phyloP scores from a whole-genome alignment of 2,113 vertebrate species.

The Macrotus californicus region DNA sequence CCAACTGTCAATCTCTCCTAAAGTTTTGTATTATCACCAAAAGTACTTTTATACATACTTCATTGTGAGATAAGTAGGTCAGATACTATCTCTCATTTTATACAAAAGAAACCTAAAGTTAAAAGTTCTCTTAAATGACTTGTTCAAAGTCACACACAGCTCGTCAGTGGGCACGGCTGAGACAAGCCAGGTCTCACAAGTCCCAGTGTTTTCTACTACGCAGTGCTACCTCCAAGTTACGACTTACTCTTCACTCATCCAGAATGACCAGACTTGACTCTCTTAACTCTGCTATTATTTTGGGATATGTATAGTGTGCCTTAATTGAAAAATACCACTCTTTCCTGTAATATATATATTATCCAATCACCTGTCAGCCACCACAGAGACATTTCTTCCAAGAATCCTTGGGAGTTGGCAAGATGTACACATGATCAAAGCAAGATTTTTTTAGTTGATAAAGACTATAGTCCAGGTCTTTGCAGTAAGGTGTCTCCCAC shows the following conservation, averaged over 20 bases:
- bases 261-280: not conserved
- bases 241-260: not conserved
- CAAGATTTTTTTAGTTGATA: not conserved
- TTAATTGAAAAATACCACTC: not conserved
- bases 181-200: not conserved
- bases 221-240: not conserved
- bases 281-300: not conserved
- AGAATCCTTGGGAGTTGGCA: not conserved
- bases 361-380: not conserved
- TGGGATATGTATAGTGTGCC: not conserved
- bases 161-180: not conserved
- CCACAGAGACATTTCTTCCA: not conserved
- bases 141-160: not conserved
- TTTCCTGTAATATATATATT: not conserved
- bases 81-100: not conserved
- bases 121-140: not conserved
- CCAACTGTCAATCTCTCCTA: not conserved
- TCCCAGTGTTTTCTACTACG: not conserved
- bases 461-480: not conserved
- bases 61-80: not conserved
- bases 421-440: not conserved
- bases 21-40: not conserved
- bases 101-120: not conserved
- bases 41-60: not conserved
- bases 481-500: not conserved